A percentile compares a stretch with the other conserved stretches of the same genome.
Evolutionary conservation across 2,888 invertebrate species (phyloP).

Genomic region (Plusia festucae): DNA sequence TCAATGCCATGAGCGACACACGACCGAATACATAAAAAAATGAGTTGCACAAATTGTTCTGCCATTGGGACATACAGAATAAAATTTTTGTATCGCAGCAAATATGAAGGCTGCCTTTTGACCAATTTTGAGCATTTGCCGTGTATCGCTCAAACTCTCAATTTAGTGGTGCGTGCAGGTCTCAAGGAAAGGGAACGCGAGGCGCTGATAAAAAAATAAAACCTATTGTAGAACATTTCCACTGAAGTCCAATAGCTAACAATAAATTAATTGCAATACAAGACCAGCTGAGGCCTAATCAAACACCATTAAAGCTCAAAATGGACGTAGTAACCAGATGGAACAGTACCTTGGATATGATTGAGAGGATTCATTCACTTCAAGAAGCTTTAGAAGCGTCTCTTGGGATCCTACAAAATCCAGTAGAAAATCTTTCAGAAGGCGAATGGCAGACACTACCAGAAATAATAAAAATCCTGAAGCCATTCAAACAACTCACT

Average conservation of each 20-base stretch:
- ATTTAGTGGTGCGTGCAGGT: constrained; percentile 58
- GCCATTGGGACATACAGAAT: constrained; percentile 28
- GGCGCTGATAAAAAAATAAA: constrained; percentile 54
- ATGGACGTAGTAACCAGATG: constrained; percentile 53
- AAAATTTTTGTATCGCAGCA: constrained; percentile 50
- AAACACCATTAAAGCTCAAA: constrained; percentile 44
- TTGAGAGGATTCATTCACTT: constrained; percentile 52
- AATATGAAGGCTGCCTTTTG: constrained; percentile 58
- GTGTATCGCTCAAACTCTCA: constrained; percentile 55
- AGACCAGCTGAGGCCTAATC: constrained; percentile 31
- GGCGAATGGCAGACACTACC: constrained; percentile 53
- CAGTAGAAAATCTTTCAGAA: constrained; percentile 52
- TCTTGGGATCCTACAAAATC: constrained; percentile 54
- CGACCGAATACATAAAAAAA: constrained; percentile 51
- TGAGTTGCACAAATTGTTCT: constrained; percentile 41
- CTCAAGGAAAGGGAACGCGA: constrained; percentile 46
- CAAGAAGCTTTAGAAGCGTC: constrained; percentile 53
- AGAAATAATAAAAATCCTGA: constrained; percentile 56
- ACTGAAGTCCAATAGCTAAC: constrained; percentile 52
- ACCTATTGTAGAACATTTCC: constrained; percentile 56
- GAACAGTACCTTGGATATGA: constrained; percentile 55
- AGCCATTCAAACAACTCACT: constrained; percentile 53
- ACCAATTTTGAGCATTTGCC: constrained; percentile 56
- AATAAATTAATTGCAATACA: constrained; percentile 51
- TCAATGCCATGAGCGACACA: constrained; percentile 50